Base-by-base conservation (phyloP, 1,140 invertebrate species). In the Drosophila guanche region DNA sequence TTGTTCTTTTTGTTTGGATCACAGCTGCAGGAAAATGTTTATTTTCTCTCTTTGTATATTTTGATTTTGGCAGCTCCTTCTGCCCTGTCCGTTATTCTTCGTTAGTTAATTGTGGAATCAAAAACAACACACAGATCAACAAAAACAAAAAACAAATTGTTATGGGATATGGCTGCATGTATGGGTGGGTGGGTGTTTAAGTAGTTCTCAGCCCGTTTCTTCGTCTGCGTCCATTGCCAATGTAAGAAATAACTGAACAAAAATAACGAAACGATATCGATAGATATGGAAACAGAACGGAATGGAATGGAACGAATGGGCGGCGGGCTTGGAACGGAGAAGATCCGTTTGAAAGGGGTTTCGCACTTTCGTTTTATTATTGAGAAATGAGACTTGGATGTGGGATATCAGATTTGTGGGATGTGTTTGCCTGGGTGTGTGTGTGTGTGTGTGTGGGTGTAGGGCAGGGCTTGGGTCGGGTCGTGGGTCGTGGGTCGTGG, bases 191-290 rank as follows among this genome's bases (percentile, higher is more conserved):
- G 16, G 16, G 25, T 4, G 33, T 4, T 0, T n/a, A n/a, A n/a
- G n/a, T 37, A 4, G 33, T 12, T 37, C 10, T 10, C 3, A 37
- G 4, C 33, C 33, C 33, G 33, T 14, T 16, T 8, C 52, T 54
- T 54, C 23, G 66, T 69, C 66, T 69, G 66, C 66, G 66, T 69
- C 66, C 66, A 69, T 69, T 68, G 66, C 66, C 66, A 69, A 65
- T 43, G 23, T 53, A 45, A 12, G 33, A 37, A 37, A 37, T 10
- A 10, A 37, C 33, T 37, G 29, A 56, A 56, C 43, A 43, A 52
- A 29, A 27, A 33, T 16, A 60, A 67, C 63, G 65, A 51, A 20
- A 20, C 16, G 16, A 43, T 53, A 40, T 43, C 22, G 50, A 33
- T 51, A n/a, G 45, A 12, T 37, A 1, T 37, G 10, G 25, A 5